Evolutionary conservation across 2,888 invertebrate genomes (phyloP), one percentile per base, ranked within the genome.

Genomic region (Ormyrus rosae): DNA sequence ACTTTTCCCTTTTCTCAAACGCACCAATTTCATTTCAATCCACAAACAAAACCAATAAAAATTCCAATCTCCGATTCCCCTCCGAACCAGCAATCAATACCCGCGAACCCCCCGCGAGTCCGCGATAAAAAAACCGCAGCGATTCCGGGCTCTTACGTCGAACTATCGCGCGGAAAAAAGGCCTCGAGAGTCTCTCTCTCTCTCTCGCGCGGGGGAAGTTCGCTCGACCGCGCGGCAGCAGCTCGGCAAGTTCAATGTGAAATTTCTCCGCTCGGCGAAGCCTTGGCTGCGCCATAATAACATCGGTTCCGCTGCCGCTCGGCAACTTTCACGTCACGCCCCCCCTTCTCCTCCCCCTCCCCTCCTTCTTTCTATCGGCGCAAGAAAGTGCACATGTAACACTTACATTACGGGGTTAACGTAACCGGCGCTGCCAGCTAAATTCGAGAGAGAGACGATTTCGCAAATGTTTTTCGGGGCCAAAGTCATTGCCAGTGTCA

Each of bases 311-410:
- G 68, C 65, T 55, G 69, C 56, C 34, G 19, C 63, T 58, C 64
- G 45, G 70, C 74, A 81, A 79, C 78, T 81, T 79, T 81, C 81
- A 76, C 75, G 72, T 81, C 73, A 63, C 80, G 56, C 19, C 61
- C 58, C 71, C 2, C 60, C 4, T 11, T 51, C 51, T 0, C 9
- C 5, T 61, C 13, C 19, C n/a, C 7, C 50, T 6, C 19, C 10
- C 11, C n/a, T 0, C 45, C 10, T 5, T 45, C n/a, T 60, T 34
- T 13, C 19, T 60, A 8, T 13, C 13, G 34, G 80, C 81, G 82
- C 84, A 89, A 87, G 89, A 89, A 89, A 89, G 89, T 89, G 88
- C 85, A 88, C 86, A 89, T 89, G 89, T 89, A 89, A 89, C 89
- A 86, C 87, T 89, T 87, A 87, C 84, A 86, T 87, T 87, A 88